Evolutionary conservation across 2,113 vertebrate species (phyloP), one percentile per base, ranked within the genome.

Genomic region (Bombycilla garrulus): DNA sequence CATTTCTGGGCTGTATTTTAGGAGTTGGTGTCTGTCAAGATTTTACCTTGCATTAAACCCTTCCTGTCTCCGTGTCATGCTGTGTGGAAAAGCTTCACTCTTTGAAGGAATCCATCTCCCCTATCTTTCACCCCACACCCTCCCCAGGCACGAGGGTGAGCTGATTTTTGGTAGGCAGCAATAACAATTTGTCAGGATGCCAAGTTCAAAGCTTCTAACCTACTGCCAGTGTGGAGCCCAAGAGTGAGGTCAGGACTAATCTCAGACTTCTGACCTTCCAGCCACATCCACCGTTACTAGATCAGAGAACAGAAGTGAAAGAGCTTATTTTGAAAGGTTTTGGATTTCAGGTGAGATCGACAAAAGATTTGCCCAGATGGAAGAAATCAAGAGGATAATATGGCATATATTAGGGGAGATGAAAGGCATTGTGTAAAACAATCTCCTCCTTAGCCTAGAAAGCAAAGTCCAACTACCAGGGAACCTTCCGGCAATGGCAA

Each of bases 131-230:
- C 57, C 58, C 40, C 40, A 8, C 45, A 73, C 61, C 56, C 85
- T 86, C 92, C 82, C 70, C 77, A 64, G 88, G 44, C 90, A 85
- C 0, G 15, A 88, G 86, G 77, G 70, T 58, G 51, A 88, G 72
- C 64, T 94, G 94, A 48, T 87, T 92, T 80, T 95, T 70, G 80
- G 78, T 78, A 64, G 65, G 81, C 17, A 53, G 88, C 62, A 95
- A 79, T 64, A 96, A 89, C 81, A 82, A 95, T 95, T 97, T 93
- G 93, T 96, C 96, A 95, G 86, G 90, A 88, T 86, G 93, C 94
- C 96, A 96, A 96, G 95, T 96, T 96, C 96, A 97, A 97, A 97
- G 94, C 76, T 78, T 42, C 53, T 70, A 77, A 64, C 95, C 57
- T 38, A 26, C 83, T 85, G 67, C 82, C 81, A 91, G 54, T 6